Base-by-base conservation (phyloP, 2,888 invertebrate species). In the Agrotis clavis region DNA sequence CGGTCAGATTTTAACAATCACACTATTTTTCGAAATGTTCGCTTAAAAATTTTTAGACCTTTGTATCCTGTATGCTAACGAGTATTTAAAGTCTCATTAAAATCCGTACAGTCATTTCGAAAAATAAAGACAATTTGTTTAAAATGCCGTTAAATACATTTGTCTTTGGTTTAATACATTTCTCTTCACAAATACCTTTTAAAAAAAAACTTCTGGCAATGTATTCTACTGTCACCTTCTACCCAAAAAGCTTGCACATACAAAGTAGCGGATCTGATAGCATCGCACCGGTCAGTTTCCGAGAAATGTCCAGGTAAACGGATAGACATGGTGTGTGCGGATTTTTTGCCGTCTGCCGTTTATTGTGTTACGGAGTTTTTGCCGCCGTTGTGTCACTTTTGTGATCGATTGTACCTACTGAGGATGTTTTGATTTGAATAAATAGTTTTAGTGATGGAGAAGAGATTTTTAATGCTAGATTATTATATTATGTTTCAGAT, bases 231-330 rank as follows among this genome's bases (percentile, higher is more conserved):
- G 64, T 61, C 56, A 13, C 47, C 41, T 51, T 48, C 14, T 13
- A 21, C 61, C n/a, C 21, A 48, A 66, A 79, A 56, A 60, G 13
- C 4, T 53, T 80, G 53, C 67, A 69, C 35, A 57, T 50, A 79
- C 74, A 74, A 74, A 74, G 79, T 50, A 62, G 62, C 53, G 45
- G 48, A 64, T 75, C 75, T 61, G 81, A 80, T 79, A 76, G 35
- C 57, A 35, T 14, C n/a, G 11, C 47, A 21, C 25, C 21, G 53
- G 65, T 48, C 61, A 16, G 45, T 67, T 79, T 79, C 79, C 57
- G 57, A 79, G 79, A 79, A 79, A 45, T 19, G 45, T 45, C 25
- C 79, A 80, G 79, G 81, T 79, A 79, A 79, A 50, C 57, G 59
- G 47, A 80, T 57, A 25, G 67, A 64, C 41, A 13, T 25, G 13